Evolutionary conservation across 2,888 invertebrate genomes (phyloP), one percentile per base, ranked within the genome.

Genomic region (Clusia tigrina): DNA sequence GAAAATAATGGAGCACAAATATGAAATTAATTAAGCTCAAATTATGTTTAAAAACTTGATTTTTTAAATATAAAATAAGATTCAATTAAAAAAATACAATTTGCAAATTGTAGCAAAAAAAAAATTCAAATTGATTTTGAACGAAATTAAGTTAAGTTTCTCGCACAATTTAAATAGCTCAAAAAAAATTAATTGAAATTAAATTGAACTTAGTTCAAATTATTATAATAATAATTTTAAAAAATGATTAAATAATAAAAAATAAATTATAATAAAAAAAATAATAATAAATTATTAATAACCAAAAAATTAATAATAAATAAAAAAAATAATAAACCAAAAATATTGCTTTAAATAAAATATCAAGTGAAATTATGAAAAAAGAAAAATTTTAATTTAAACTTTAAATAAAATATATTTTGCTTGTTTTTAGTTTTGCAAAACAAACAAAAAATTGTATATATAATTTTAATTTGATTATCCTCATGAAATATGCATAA

Each of bases 61-160:
- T n/a, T n/a, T n/a, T n/a, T n/a, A n/a, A n/a, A n/a, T n/a, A n/a
- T n/a, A n/a, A n/a, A n/a, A n/a, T n/a, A n/a, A n/a, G n/a, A n/a
- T n/a, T n/a, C n/a, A n/a, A n/a, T n/a, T n/a, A n/a, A n/a, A 42
- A 15, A 15, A 42, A 15, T 42, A 17, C 9, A 42, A 15, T 42
- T 15, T 42, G 3, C 9, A 42, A 42, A 42, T 15, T 42, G 69
- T 74, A 74, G 72, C 73, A 76, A 73, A 71, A 72, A 69, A 75
- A 74, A 25, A 53, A 17, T 53, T 25, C 5, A 63, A 66, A 67
- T 58, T 64, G 25, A 10, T 55, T 55, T 38, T 66, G 23, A 70
- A 69, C 60, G 65, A 22, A 68, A 66, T 63, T 66, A 67, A 58
- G 37, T 42, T 32, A 9, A 32, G 5, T 32, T 32, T 5, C 12